phyloP scores from a whole-genome alignment of 2,888 invertebrate species.

The Scaptomyza reducta region DNA sequence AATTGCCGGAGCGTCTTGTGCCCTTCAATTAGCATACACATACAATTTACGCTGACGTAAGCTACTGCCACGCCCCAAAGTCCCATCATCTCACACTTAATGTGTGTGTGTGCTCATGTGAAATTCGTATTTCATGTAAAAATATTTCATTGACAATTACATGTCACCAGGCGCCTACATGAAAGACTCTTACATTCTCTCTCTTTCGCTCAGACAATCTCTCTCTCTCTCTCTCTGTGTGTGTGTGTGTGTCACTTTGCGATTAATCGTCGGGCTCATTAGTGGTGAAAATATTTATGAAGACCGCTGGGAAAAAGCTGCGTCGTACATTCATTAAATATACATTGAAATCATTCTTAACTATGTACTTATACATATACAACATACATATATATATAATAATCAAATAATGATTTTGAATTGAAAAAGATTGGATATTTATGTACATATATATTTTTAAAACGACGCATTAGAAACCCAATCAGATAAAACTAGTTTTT shows the following conservation, averaged over 20 bases:
- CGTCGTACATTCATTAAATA: conserved; percentile 59
- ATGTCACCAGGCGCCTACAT: conserved; percentile 47
- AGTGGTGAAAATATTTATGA: conserved; percentile 77
- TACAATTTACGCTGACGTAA: conserved; percentile 66
- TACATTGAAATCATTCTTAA: conserved; percentile 51
- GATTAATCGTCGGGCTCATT: conserved; percentile 75
- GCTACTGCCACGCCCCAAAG: conserved; percentile 13
- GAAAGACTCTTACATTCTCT: conserved; percentile 6
- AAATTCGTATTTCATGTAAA: conserved; percentile 49
- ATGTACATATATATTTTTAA: no score
- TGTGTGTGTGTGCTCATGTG: conserved; percentile 18
- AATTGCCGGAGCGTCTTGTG: conserved; percentile 66
- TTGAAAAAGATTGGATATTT: no score
- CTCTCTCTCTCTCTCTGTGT: conserved; percentile 13
- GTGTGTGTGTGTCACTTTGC: conserved; percentile 51
- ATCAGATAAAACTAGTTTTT: no score
- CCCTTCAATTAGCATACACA: conserved; percentile 58
- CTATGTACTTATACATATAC: conserved; percentile 13
- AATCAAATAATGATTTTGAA: no score
- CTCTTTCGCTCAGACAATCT: background rate
- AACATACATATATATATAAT: background rate
- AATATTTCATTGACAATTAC: conserved; percentile 67
- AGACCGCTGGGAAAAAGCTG: conserved; percentile 59
- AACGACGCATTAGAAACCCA: no score
- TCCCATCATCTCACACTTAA: background rate